Percentiles rank a stretch among this genome's conserved stretches.
These are phyloP conservation scores for Lepidostoma basale DNA, from an alignment of 1,140 invertebrate species.

Conservation along the genomic window DNA sequence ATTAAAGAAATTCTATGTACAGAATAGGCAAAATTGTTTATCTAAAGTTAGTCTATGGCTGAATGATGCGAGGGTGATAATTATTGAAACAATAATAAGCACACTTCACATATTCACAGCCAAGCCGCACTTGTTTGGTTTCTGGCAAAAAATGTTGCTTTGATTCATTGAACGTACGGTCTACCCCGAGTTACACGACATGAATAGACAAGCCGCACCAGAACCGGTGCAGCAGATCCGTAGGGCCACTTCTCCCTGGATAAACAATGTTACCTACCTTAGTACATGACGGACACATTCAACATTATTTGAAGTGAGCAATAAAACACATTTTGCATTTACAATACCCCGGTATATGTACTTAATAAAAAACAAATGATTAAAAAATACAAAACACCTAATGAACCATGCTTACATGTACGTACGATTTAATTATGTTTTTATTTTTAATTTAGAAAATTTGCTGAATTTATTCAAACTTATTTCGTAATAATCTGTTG, in stretches of 20 bases:
- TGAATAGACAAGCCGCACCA: background rate
- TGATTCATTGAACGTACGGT: slow-evolving; percentile 39
- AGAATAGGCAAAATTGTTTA: slow-evolving; percentile 7
- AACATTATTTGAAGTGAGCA: too few species aligned
- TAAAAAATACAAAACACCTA: too few species aligned
- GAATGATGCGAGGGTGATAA: background rate
- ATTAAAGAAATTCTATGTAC: background rate
- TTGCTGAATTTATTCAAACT: too few species aligned
- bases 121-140: slow-evolving; percentile 42
- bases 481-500: too few species aligned
- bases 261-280: slow-evolving; percentile 22
- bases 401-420: too few species aligned
- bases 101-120: slow-evolving; percentile 28
- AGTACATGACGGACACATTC: too few species aligned
- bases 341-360: too few species aligned
- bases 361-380: too few species aligned
- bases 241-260: slow-evolving; percentile 16
- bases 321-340: too few species aligned
- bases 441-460: too few species aligned
- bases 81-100: slow-evolving; percentile 3
- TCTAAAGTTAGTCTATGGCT: slow-evolving; percentile 17
- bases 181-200: slow-evolving; percentile 24
- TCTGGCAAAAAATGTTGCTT: slow-evolving; percentile 46
- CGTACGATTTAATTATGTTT: too few species aligned
- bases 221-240: background rate